Evolutionary conservation across 2,797 vertebrate species (phyloP), one percentile per base, ranked within the genome.

Genomic region (Poecilia gillii): DNA sequence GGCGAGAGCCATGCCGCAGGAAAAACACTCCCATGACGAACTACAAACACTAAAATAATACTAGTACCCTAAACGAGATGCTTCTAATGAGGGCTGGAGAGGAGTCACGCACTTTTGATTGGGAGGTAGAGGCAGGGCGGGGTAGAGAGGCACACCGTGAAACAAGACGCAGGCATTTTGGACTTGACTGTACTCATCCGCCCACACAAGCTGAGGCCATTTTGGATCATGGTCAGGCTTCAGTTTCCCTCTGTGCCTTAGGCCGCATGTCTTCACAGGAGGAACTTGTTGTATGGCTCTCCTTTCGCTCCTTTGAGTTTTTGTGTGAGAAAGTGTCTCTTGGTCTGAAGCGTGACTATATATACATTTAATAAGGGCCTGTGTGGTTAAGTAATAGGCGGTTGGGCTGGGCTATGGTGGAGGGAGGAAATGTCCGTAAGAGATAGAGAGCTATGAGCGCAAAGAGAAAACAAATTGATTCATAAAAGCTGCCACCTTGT

Each of bases 301-400:
- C 51, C 73, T 81, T 88, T 87, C 75, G 39, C 85, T 86, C 84
- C 79, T 73, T 87, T 87, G 53, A 72, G 85, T 85, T 71, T 93
- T 93, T 94, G 93, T 94, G 91, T 93, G 92, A 93, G 91, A 94
- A 93, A 91, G 90, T 94, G 88, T 89, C 85, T 94, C 85, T 81
- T 70, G 91, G 92, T 89, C 90, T 92, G 84, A 92, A 92, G 92
- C 91, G 89, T 94, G 92, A 94, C 94, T 96, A 96, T 95, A 96
- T 96, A 95, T 96, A 96, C 93, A 95, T 95, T 96, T 96, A 96
- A 96, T 96, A 94, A 95, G 92, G 83, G 94, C 94, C 91, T 95
- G 88, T 95, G 95, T 68, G 95, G 96, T 92, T 84, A 46, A 62
- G 93, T 96, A 95, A 96, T 96, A 87, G 91, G 82, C 79, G 89